phyloP scores from a whole-genome alignment of 2,113 vertebrate species.

The Beaufortia kweichowensis region DNA sequence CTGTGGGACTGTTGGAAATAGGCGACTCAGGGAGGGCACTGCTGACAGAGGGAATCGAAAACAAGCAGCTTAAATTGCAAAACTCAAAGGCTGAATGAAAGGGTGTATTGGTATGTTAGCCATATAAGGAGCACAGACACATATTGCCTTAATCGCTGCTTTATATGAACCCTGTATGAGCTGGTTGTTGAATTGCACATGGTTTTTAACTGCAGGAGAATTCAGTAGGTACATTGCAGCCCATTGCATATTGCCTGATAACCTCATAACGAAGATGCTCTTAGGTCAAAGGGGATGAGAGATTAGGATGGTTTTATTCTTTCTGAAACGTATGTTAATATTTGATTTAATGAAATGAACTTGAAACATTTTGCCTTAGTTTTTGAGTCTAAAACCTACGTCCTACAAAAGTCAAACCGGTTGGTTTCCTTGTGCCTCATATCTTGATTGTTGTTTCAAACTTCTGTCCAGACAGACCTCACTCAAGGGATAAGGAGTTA shows the following conservation, averaged over 20 bases:
- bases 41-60: conserved; percentile 39
- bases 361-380: conserved; percentile 59
- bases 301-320: conserved; percentile 26
- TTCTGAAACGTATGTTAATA: conserved; percentile 33
- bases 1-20: conserved; percentile 43
- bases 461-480: conserved; percentile 36
- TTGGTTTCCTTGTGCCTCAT: conserved; percentile 58
- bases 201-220: conserved; percentile 43
- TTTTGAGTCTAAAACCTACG: conserved; percentile 50
- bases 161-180: conserved; percentile 51
- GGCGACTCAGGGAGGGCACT: conserved; percentile 53
- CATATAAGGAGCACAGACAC: conserved; percentile 60
- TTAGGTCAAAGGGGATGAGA: conserved; percentile 25
- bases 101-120: conserved; percentile 52
- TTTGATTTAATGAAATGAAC: conserved; percentile 57
- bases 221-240: conserved; percentile 38
- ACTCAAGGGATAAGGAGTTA: conserved; percentile 39
- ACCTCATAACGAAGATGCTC: conserved; percentile 14
- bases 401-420: conserved; percentile 39
- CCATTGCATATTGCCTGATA: conserved; percentile 27
- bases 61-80: conserved; percentile 43
- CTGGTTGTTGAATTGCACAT: conserved; percentile 41
- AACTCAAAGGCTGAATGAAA: conserved; percentile 36
- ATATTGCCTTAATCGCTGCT: conserved; percentile 59
- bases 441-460: conserved; percentile 53